phyloP scores from a whole-genome alignment of 64 coral and sea anemone species.

The Pocillopora verrucosa region DNA sequence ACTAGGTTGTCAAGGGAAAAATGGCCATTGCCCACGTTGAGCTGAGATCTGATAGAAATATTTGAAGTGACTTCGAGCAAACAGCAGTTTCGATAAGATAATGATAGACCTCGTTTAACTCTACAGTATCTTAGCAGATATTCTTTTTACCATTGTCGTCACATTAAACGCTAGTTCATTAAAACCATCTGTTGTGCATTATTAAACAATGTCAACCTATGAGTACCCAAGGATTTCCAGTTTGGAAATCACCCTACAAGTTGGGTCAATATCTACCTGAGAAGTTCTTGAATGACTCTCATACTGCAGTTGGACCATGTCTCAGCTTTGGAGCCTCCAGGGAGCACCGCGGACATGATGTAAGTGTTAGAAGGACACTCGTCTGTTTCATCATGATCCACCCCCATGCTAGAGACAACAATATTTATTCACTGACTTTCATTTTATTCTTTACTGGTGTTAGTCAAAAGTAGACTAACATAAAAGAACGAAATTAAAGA shows the following conservation, averaged over 20 bases:
- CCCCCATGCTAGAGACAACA: constrained; percentile 46
- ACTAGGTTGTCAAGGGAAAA: too few relatives aligned
- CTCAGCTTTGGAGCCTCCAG: constrained; percentile 51
- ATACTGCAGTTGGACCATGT: constrained; percentile 69
- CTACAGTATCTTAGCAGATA: too few relatives aligned
- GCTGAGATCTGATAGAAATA: too few relatives aligned
- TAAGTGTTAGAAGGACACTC: constrained; percentile 50
- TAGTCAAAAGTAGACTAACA: too few relatives aligned
- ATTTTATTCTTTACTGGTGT: neutral
- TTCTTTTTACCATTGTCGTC: neutral
- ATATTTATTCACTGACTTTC: neutral
- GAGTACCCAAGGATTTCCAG: neutral
- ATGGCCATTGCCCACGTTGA: too few relatives aligned
- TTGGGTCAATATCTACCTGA: constrained; percentile 38
- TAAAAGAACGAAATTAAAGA: too few relatives aligned
- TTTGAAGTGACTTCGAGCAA: too few relatives aligned
- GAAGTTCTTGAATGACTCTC: constrained; percentile 38
- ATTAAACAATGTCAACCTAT: too few relatives aligned
- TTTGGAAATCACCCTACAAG: neutral
- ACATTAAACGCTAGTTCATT: neutral
- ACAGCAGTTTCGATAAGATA: too few relatives aligned
- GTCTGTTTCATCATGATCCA: constrained; percentile 42
- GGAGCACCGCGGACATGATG: constrained; percentile 53
- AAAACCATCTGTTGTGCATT: too few relatives aligned
- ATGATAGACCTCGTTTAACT: too few relatives aligned